Evolutionary conservation across 35 echinoderm and acorn worm genomes (phyloP).

Genomic region (Lytechinus pictus): DNA sequence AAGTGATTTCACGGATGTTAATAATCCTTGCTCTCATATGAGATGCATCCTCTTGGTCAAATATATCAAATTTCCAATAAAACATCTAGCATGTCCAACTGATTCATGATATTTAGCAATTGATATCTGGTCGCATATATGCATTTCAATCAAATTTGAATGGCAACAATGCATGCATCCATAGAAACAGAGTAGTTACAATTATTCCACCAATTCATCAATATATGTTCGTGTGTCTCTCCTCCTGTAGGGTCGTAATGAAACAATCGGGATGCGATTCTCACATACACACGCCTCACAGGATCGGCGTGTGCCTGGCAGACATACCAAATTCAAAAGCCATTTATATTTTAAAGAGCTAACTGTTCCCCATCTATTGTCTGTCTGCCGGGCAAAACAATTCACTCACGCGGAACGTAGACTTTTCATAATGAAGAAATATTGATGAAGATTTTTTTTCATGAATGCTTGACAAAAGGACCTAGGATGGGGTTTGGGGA

Average conservation of each 20-base stretch:
- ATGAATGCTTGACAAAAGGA: neutral
- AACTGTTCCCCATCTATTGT: neutral
- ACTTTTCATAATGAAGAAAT: constrained; percentile 7
- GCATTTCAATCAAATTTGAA: neutral
- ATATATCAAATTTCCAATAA: neutral
- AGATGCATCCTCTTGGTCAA: neutral
- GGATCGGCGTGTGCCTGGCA: neutral
- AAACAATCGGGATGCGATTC: neutral
- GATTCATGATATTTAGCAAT: neutral
- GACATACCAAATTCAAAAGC: neutral
- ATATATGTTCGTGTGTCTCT: neutral
- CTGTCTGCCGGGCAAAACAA: neutral
- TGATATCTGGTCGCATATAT: neutral
- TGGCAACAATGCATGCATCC: neutral
- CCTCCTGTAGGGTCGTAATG: neutral
- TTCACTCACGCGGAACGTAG: neutral
- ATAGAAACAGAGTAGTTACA: neutral
- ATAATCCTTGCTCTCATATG: neutral
- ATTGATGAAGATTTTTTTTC: neutral
- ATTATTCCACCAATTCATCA: neutral
- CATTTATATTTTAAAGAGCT: constrained; percentile 1
- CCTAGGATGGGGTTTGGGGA: neutral
- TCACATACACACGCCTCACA: neutral
- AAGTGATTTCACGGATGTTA: neutral
- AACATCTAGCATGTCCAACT: neutral